Evolutionary conservation across 2,888 invertebrate genomes (phyloP).

Genomic region (Tortricodes alternella): DNA sequence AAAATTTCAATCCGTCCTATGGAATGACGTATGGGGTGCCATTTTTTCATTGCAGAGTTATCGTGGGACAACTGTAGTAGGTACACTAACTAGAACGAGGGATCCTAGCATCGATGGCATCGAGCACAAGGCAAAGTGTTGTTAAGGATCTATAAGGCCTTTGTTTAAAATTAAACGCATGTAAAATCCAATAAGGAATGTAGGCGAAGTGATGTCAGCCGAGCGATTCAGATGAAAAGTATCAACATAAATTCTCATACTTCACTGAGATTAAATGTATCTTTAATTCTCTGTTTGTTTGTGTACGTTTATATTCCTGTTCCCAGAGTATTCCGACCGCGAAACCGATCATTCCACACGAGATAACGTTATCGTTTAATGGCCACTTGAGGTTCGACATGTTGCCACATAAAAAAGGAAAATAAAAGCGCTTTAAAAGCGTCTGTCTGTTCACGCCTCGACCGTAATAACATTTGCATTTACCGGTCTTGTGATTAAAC

Average conservation of each 20-base stretch:
- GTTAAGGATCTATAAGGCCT: conserved; percentile 8
- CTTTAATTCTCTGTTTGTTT: background rate
- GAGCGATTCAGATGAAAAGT: background rate
- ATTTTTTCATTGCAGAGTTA: too few relatives aligned
- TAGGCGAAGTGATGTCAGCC: conserved; percentile 5
- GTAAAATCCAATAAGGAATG: conserved; percentile 16
- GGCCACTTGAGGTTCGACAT: conserved; percentile 60
- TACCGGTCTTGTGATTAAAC: conserved; percentile 38
- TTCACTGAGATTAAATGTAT: background rate
- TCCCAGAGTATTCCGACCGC: conserved; percentile 53
- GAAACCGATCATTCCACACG: conserved; percentile 61
- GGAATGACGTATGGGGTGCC: too few relatives aligned
- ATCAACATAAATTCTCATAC: background rate
- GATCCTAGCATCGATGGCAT: too few relatives aligned
- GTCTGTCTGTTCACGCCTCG: conserved; percentile 58
- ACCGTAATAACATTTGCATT: conserved; percentile 66
- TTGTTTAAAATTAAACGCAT: conserved; percentile 13
- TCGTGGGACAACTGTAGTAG: too few relatives aligned
- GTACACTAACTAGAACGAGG: too few relatives aligned
- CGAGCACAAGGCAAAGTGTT: conserved; percentile 14
- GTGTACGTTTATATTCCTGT: conserved; percentile 17
- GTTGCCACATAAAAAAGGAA: conserved; percentile 53
- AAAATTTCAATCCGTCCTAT: too few relatives aligned
- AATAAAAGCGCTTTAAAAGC: conserved; percentile 55
- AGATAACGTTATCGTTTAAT: conserved; percentile 73